phyloP scores from a whole-genome alignment of 2,888 invertebrate species.

The Hirtodrosophila confusa region DNA sequence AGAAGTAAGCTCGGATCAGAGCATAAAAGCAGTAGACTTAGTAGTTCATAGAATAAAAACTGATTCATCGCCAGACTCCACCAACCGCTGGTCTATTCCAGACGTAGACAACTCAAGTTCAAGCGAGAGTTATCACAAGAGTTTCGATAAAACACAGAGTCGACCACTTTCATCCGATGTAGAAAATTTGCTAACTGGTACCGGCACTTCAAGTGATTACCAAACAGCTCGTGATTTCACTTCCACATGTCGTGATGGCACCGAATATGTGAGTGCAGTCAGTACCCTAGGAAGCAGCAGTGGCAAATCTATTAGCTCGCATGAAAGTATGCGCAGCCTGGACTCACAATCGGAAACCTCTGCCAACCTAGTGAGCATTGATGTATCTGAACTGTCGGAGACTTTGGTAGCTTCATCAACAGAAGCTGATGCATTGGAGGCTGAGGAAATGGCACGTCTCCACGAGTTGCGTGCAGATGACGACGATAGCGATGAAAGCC shows the following conservation, averaged over 20 bases:
- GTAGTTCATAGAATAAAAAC: constrained; percentile 78
- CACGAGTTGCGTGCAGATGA: constrained; percentile 86
- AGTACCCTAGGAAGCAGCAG: constrained; percentile 88
- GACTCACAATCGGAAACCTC: constrained; percentile 92
- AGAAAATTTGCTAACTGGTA: constrained; percentile 89
- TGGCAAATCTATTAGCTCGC: constrained; percentile 87
- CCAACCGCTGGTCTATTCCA: constrained; percentile 90
- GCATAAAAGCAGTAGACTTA: constrained; percentile 73
- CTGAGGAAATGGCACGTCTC: constrained; percentile 85
- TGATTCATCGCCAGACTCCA: constrained; percentile 84
- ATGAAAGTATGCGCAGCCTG: constrained; percentile 94
- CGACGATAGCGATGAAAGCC: constrained; percentile 85
- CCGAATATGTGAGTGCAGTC: constrained; percentile 93
- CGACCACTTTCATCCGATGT: constrained; percentile 94
- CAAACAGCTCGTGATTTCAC: constrained; percentile 93
- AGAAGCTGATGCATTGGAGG: constrained; percentile 86
- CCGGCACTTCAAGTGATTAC: constrained; percentile 89
- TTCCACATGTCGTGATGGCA: constrained; percentile 91
- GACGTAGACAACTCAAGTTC: constrained; percentile 94
- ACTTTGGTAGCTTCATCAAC: constrained; percentile 95
- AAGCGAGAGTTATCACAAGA: constrained; percentile 94
- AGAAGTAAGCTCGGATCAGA: constrained; percentile 72
- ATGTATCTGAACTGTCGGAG: constrained; percentile 96
- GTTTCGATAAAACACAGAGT: constrained; percentile 91
- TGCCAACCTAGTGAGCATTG: constrained; percentile 94